These are phyloP conservation scores for Pseudochaenichthys georgianus DNA, from an alignment of 2,797 vertebrate genomes.

Conservation along the genomic window DNA sequence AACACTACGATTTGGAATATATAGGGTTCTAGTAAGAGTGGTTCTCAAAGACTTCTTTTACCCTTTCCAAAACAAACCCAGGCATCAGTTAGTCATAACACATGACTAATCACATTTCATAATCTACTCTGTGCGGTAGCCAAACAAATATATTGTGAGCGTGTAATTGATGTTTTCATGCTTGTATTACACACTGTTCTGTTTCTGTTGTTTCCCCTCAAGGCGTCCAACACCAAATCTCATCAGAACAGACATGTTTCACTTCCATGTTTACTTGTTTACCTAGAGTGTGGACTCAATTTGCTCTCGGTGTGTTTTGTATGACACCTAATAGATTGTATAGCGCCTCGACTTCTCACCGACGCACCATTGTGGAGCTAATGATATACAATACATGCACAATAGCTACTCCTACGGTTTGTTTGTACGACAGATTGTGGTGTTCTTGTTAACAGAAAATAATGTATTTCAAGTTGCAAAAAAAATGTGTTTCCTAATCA, in stretches of 20 bases:
- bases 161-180: not conserved
- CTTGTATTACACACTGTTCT: not conserved
- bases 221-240: conserved; percentile 4
- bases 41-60: too few species aligned
- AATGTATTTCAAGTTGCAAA: conserved; percentile 32
- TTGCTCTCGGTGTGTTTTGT: not conserved
- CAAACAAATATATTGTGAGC: not conserved
- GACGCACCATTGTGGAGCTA: not conserved
- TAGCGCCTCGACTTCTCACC: not conserved
- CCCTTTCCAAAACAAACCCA: too few species aligned
- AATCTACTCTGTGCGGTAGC: not conserved
- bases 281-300: not conserved
- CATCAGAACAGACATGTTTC: not conserved
- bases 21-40: too few species aligned
- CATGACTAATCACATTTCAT: not conserved
- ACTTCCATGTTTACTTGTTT: not conserved
- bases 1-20: not conserved
- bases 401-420: not conserved
- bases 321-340: not conserved
- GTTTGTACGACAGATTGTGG: conserved; percentile 12
- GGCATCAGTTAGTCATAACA: not conserved
- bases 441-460: conserved; percentile 19
- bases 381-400: not conserved
- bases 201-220: not conserved
- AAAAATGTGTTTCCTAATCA: not conserved